A percentile compares a stretch with the other conserved stretches of the same genome.
Evolutionary conservation across 2,888 invertebrate species (phyloP).

Genomic region (Augochlorella aurata): DNA sequence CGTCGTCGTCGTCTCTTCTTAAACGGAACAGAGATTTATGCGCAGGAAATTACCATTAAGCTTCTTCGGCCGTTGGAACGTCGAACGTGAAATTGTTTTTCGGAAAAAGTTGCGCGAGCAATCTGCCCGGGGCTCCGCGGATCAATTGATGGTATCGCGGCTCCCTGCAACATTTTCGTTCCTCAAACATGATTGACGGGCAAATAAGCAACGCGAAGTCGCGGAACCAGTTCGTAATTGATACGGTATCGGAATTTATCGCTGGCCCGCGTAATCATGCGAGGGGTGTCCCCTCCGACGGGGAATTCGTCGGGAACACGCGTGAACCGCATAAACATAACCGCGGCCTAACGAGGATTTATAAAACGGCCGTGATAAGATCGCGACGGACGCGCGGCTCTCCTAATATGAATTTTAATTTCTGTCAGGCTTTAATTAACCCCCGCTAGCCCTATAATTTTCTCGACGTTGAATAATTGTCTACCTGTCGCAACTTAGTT

Average conservation of each 20-base stretch:
- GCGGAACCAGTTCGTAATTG: constrained; percentile 31
- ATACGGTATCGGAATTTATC: constrained; percentile 21
- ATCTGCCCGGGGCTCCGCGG: neutral
- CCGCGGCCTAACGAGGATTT: constrained; percentile 44
- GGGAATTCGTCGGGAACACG: constrained; percentile 12
- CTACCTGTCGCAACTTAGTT: constrained; percentile 67
- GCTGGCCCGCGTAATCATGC: neutral
- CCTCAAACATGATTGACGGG: constrained; percentile 12
- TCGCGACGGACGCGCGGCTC: constrained; percentile 36
- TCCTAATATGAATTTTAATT: constrained; percentile 64
- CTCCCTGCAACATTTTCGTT: neutral
- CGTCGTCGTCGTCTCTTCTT: neutral
- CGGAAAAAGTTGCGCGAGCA: neutral
- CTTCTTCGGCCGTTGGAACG: too few species aligned
- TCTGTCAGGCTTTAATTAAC: constrained; percentile 66
- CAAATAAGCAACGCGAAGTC: constrained; percentile 17
- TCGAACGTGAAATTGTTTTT: neutral
- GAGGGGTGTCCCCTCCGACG: neutral
- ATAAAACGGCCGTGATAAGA: constrained; percentile 49
- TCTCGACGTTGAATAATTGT: constrained; percentile 67
- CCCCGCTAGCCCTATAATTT: constrained; percentile 62
- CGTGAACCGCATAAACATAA: constrained; percentile 44
- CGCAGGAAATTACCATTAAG: neutral
- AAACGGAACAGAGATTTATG: neutral
- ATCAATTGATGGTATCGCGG: neutral